These are phyloP conservation scores for Cotesia typhae DNA, from an alignment of 1,140 invertebrate genomes.

Conservation along the genomic window DNA sequence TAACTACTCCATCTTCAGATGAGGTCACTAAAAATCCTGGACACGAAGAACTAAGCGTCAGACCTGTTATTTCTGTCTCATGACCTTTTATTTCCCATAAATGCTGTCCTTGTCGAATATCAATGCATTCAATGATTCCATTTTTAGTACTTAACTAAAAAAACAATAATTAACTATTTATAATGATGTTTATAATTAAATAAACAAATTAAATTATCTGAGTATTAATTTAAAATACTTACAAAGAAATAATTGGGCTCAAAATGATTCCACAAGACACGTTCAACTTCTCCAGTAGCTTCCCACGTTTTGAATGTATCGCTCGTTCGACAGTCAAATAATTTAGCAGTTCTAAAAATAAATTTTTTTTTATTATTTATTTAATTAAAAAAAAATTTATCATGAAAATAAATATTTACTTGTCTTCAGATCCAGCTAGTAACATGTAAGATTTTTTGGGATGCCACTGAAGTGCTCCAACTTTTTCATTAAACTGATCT, in stretches of 20 bases:
- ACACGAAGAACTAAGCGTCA: slow-evolving; percentile 74
- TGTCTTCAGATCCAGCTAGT: slow-evolving; percentile 78
- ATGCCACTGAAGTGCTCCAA: slow-evolving; percentile 90
- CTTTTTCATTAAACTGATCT: slow-evolving; percentile 80
- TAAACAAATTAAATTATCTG: slow-evolving; percentile 2
- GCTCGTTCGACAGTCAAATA: slow-evolving; percentile 82
- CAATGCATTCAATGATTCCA: slow-evolving; percentile 82
- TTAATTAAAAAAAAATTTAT: slow-evolving; percentile 15
- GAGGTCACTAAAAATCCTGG: slow-evolving; percentile 77
- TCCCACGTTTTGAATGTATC: slow-evolving; percentile 75
- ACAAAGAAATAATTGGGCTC: slow-evolving; percentile 80
- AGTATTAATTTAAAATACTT: slow-evolving; percentile 51
- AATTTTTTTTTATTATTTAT: slow-evolving; percentile 39
- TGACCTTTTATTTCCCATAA: slow-evolving; percentile 84
- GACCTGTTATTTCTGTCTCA: slow-evolving; percentile 81
- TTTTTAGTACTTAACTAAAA: slow-evolving; percentile 78
- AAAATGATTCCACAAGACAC: slow-evolving; percentile 83
- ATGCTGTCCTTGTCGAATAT: slow-evolving; percentile 75
- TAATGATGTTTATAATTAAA: slow-evolving; percentile 20
- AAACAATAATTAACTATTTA: slow-evolving; percentile 4
- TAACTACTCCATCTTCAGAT: slow-evolving; percentile 77
- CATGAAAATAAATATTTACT: slow-evolving; percentile 55
- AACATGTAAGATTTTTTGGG: slow-evolving; percentile 82
- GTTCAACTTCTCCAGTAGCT: slow-evolving; percentile 84
- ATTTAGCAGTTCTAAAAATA: slow-evolving; percentile 72